Evolutionary conservation across 2,888 invertebrate species (phyloP).

Genomic region (Cyrtodaria siliqua): DNA sequence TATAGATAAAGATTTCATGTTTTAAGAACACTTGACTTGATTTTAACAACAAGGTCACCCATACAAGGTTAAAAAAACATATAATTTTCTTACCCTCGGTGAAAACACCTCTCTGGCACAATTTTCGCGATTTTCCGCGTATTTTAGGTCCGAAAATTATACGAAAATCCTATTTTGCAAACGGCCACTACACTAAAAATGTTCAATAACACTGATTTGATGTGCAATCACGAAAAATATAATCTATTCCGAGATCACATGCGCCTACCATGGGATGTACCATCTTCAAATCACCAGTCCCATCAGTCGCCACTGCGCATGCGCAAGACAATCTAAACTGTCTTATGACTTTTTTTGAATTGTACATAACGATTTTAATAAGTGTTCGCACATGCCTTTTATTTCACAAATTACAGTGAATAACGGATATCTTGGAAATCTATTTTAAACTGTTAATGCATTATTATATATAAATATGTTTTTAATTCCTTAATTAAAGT

Average conservation of each 20-base stretch:
- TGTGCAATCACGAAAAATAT: too few relatives aligned
- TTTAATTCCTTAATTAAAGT: too few relatives aligned
- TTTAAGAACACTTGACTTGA: constrained; percentile 57
- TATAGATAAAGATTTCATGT: constrained; percentile 50
- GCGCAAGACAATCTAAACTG: constrained; percentile 20
- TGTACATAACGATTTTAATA: background rate
- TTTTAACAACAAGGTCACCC: background rate
- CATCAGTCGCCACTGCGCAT: constrained; percentile 33
- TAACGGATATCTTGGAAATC: too few relatives aligned
- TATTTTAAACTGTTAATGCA: too few relatives aligned
- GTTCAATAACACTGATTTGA: too few relatives aligned
- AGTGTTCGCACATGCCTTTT: too few relatives aligned
- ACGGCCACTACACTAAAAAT: too few relatives aligned
- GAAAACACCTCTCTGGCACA: constrained; percentile 11
- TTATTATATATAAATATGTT: too few relatives aligned
- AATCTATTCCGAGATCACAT: too few relatives aligned
- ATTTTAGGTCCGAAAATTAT: background rate
- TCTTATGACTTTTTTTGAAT: constrained; percentile 26
- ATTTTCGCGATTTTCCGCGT: constrained; percentile 2
- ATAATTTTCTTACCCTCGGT: constrained; percentile 22
- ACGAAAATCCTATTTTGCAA: too few relatives aligned
- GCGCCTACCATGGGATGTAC: constrained; percentile 2
- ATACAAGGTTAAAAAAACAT: constrained; percentile 3
- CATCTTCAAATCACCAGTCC: constrained; percentile 12
- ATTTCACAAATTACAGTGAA: too few relatives aligned